Percentiles rank a stretch among this genome's conserved stretches.
Conservation (phyloP, 2,113 vertebrate species). For the Brachionichthys hirsutus region DNA sequence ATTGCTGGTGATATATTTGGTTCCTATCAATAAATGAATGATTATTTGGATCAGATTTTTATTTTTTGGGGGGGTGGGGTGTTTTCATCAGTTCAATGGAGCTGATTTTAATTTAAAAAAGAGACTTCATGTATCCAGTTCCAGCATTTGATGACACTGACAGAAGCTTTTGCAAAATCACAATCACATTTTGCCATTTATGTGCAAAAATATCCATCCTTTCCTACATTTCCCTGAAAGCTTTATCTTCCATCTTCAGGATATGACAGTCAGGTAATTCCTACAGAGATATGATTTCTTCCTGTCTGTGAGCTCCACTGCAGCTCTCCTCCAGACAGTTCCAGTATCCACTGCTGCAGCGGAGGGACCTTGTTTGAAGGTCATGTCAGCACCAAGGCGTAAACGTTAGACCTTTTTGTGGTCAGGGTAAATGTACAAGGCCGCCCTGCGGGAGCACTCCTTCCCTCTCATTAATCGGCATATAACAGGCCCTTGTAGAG, state of each 20-base stretch:
- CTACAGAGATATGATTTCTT: slow-evolving; percentile 70
- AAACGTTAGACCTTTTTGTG: slow-evolving; percentile 80
- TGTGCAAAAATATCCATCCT: slow-evolving; percentile 51
- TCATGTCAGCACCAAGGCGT: slow-evolving; percentile 74
- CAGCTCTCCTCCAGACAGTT: slow-evolving; percentile 65
- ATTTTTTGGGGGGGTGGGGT: slow-evolving; percentile 53
- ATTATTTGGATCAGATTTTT: slow-evolving; percentile 16
- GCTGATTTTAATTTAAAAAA: slow-evolving; percentile 37
- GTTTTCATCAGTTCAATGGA: slow-evolving; percentile 41
- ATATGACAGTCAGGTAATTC: slow-evolving; percentile 52
- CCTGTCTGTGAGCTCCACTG: slow-evolving; percentile 61
- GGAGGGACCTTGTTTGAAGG: slow-evolving; percentile 76
- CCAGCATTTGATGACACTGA: slow-evolving; percentile 37
- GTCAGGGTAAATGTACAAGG: slow-evolving; percentile 80
- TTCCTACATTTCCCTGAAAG: slow-evolving; percentile 55
- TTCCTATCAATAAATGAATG: slow-evolving; percentile 34
- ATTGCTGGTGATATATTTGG: slow-evolving; percentile 28
- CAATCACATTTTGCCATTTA: slow-evolving; percentile 39
- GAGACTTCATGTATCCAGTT: slow-evolving; percentile 38
- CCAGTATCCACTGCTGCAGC: slow-evolving; percentile 66
- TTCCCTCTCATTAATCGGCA: slow-evolving; percentile 78
- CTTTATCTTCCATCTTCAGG: slow-evolving; percentile 58
- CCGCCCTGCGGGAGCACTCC: slow-evolving; percentile 72
- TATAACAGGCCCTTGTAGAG: slow-evolving; percentile 77
- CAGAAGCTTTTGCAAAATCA: slow-evolving; percentile 36